A percentile compares a stretch with the other conserved stretches of the same genome.
phyloP scores from a whole-genome alignment of 2,888 invertebrate species.

The Listrodromus nycthemerus region DNA sequence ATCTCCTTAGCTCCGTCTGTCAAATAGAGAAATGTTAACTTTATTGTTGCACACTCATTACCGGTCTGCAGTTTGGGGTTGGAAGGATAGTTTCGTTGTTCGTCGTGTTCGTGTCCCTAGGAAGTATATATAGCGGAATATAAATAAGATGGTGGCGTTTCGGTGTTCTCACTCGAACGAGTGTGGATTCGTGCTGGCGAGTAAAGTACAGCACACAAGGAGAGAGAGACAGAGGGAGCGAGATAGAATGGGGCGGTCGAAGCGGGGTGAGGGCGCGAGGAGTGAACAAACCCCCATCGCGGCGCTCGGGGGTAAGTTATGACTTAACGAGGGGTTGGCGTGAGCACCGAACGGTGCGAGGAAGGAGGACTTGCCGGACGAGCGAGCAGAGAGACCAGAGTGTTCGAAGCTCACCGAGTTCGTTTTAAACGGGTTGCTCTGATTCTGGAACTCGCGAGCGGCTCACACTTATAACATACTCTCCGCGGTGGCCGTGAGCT shows the following conservation, averaged over 20 bases:
- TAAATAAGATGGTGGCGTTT: slow-evolving; percentile 60
- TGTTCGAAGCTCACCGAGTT: slow-evolving; percentile 79
- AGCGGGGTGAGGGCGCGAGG: slow-evolving; percentile 34
- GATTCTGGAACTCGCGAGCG: slow-evolving; percentile 78
- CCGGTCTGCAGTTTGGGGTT: not conserved
- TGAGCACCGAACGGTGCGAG: slow-evolving; percentile 72
- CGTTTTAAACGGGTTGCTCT: slow-evolving; percentile 79
- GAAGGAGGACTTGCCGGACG: slow-evolving; percentile 58
- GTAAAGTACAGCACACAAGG: not conserved
- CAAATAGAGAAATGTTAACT: slow-evolving; percentile 47
- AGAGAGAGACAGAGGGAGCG: not conserved
- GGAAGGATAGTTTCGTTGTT: slow-evolving; percentile 30
- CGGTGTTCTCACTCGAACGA: slow-evolving; percentile 24
- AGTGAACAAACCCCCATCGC: slow-evolving; percentile 53
- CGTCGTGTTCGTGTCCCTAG: slow-evolving; percentile 38
- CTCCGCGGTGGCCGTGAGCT: slow-evolving; percentile 30
- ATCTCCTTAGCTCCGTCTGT: not conserved
- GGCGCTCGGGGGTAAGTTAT: slow-evolving; percentile 81
- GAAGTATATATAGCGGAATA: slow-evolving; percentile 37
- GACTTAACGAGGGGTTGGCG: slow-evolving; percentile 84
- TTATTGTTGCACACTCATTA: slow-evolving; percentile 33
- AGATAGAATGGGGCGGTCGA: slow-evolving; percentile 4
- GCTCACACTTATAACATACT: slow-evolving; percentile 27
- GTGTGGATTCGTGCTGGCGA: slow-evolving; percentile 36
- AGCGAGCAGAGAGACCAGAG: slow-evolving; percentile 38